phyloP scores from a whole-genome alignment of 92 coral and sea anemone genomes.

The Anthopleura xanthogrammica region DNA sequence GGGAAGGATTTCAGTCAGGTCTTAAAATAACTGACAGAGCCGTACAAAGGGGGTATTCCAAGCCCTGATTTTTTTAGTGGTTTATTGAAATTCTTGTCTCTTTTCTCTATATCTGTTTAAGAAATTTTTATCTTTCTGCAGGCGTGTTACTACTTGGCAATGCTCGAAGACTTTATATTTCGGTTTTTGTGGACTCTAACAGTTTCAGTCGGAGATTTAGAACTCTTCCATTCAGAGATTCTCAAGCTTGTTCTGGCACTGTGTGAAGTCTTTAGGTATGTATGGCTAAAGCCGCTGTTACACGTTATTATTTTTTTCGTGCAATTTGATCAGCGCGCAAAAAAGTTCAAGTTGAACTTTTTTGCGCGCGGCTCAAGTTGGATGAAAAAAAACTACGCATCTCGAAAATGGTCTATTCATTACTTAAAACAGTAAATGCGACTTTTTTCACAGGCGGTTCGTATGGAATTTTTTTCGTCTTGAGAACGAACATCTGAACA shows the following conservation, averaged over 20 bases:
- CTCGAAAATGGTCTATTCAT: too few species aligned
- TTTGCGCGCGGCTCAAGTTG: too few species aligned
- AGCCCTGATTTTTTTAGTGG: too few species aligned
- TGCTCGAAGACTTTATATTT: conserved; percentile 85
- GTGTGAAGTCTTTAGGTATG: conserved; percentile 94
- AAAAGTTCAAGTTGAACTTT: too few species aligned
- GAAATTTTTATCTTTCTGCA: neutral
- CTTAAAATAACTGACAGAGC: too few species aligned
- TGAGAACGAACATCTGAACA: conserved; percentile 96
- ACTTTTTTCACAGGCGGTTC: conserved; percentile 72
- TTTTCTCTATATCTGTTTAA: neutral
- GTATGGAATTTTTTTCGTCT: conserved; percentile 98
- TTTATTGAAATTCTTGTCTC: neutral
- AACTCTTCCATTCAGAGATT: conserved; percentile 83
- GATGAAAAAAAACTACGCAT: neutral
- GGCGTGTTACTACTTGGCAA: conserved; percentile 81
- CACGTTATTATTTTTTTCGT: too few species aligned
- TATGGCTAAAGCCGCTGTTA: neutral
- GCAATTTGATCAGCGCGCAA: too few species aligned
- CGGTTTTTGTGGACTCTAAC: conserved; percentile 93
- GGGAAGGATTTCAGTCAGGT: too few species aligned
- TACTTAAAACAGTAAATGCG: too few species aligned
- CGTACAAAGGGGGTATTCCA: too few species aligned
- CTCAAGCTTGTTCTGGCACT: conserved; percentile 75
- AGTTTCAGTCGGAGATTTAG: conserved; percentile 86